Evolutionary conservation across 2,888 invertebrate species (phyloP).

Genomic region (Taenaris catops): DNA sequence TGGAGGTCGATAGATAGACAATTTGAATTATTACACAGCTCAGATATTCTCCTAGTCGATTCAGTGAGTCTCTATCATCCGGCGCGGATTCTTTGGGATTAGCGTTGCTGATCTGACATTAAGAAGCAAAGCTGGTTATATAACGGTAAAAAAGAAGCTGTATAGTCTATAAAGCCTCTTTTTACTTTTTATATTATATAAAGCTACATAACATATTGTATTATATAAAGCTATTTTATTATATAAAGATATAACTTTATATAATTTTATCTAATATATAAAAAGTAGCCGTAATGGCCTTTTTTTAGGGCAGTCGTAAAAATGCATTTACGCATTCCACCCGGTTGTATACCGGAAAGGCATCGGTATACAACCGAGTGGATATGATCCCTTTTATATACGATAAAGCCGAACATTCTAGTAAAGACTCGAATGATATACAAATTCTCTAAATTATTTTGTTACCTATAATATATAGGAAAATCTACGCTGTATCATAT

Average conservation of each 20-base stretch:
- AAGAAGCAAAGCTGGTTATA: background rate
- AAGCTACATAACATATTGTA: background rate
- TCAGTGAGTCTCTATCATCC: background rate
- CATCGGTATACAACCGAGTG: too few relatives aligned
- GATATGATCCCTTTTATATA: too few relatives aligned
- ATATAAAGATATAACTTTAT: background rate
- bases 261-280: too few relatives aligned
- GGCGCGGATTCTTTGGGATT: background rate
- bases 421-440: too few relatives aligned
- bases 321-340: too few relatives aligned
- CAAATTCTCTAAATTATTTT: too few relatives aligned
- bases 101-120: background rate
- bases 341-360: too few relatives aligned
- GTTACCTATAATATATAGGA: too few relatives aligned
- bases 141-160: background rate
- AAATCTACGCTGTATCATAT: too few relatives aligned
- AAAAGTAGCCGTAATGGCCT: too few relatives aligned
- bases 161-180: background rate
- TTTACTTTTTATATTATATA: background rate
- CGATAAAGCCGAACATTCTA: too few relatives aligned
- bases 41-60: background rate
- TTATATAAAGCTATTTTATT: background rate
- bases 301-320: too few relatives aligned
- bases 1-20: constrained; percentile 3
- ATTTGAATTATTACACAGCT: constrained; percentile 6